Conservation (phyloP, 2,113 vertebrate genomes). For the Peromyscus maniculatus region DNA sequence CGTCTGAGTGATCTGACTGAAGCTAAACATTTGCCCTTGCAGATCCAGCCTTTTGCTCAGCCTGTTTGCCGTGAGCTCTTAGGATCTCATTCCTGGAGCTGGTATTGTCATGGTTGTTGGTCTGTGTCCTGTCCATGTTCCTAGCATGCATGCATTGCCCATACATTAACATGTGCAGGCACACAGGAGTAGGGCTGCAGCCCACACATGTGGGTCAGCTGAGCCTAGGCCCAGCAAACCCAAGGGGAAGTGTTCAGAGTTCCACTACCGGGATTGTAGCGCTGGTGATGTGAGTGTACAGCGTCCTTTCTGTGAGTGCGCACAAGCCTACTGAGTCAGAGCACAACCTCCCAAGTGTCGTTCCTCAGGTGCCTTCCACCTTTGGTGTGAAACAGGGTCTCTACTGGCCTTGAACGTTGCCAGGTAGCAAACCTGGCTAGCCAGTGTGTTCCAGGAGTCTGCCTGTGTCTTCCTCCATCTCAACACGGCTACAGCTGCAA, state of each 20-base stretch:
- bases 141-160: neutral
- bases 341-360: neutral
- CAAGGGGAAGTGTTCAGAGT: fast-evolving
- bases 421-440: neutral
- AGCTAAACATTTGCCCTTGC: neutral
- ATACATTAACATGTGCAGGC: neutral
- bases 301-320: neutral
- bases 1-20: fast-evolving
- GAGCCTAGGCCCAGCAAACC: neutral
- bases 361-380: neutral
- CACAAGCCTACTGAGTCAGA: neutral
- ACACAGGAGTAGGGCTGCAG: neutral
- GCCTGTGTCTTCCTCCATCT: neutral
- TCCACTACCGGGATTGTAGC: fast-evolving
- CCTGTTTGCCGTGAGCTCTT: neutral
- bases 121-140: neutral
- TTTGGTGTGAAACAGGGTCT: neutral
- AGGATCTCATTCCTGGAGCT: fast-evolving
- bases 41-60: neutral
- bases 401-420: neutral
- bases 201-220: neutral
- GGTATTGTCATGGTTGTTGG: neutral
- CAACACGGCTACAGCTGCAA: neutral
- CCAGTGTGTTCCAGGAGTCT: neutral
- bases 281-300: fast-evolving